A percentile compares a stretch with the other conserved stretches of the same genome.
Evolutionary conservation across 2,113 vertebrate species (phyloP).

Genomic region (Ptilorrhoa leucosticta): DNA sequence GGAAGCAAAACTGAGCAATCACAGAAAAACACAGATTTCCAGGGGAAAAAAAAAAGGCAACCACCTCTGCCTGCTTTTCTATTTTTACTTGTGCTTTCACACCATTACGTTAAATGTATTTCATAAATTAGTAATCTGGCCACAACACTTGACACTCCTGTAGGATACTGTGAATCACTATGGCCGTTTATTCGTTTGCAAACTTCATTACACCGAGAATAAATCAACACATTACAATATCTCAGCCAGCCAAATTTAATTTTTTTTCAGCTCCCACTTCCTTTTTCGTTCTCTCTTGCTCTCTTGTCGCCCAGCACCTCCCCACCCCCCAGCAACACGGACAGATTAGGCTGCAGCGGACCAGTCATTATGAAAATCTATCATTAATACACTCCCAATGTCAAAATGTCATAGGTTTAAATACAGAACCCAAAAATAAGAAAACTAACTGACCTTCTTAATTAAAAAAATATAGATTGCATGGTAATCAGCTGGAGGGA

Average conservation of each 20-base stretch:
- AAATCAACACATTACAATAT: slow-evolving; percentile 74
- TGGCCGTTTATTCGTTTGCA: slow-evolving; percentile 73
- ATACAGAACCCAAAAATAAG: slow-evolving; percentile 83
- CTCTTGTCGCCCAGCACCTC: neutral
- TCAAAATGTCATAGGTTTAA: slow-evolving; percentile 86
- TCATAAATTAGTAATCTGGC: slow-evolving; percentile 81
- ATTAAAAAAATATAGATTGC: slow-evolving; percentile 86
- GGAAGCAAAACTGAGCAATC: slow-evolving; percentile 5
- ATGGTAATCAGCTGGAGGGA: slow-evolving; percentile 73
- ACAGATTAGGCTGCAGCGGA: slow-evolving; percentile 74
- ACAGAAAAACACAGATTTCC: slow-evolving; percentile 25
- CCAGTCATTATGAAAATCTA: slow-evolving; percentile 90
- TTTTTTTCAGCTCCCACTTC: slow-evolving; percentile 55
- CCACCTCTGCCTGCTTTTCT: slow-evolving; percentile 53
- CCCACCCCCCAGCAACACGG: slow-evolving; percentile 55
- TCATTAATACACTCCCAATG: slow-evolving; percentile 90
- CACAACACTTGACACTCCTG: slow-evolving; percentile 71
- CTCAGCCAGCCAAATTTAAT: slow-evolving; percentile 66
- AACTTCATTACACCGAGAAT: slow-evolving; percentile 78
- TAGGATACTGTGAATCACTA: slow-evolving; percentile 73
- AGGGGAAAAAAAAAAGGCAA: neutral
- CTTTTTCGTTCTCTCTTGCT: slow-evolving; percentile 33
- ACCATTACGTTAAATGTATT: slow-evolving; percentile 76
- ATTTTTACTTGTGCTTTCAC: slow-evolving; percentile 72
- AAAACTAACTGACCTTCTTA: slow-evolving; percentile 81